These are phyloP conservation scores for Allobates femoralis DNA, from an alignment of 2,797 vertebrate species.

Conservation along the genomic window DNA sequence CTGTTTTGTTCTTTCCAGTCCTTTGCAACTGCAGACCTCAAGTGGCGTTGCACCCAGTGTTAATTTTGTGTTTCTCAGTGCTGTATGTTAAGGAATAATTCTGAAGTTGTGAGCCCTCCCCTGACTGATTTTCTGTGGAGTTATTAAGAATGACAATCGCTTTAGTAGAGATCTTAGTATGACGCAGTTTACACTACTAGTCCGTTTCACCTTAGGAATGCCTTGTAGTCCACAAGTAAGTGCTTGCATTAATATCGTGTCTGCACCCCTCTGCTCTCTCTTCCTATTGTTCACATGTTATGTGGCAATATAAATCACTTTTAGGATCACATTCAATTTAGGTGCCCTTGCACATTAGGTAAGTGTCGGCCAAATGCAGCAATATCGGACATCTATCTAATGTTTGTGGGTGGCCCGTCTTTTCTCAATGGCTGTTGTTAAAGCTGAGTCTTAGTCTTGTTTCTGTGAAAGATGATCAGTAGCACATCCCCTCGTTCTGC, in stretches of 20 bases:
- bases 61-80: constrained; percentile 16
- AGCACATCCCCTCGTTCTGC: too few relatives aligned
- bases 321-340: background rate
- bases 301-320: background rate
- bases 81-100: constrained; percentile 6
- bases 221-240: background rate
- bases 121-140: background rate
- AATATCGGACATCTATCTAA: background rate
- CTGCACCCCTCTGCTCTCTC: background rate
- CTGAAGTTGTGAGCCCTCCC: background rate
- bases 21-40: constrained; percentile 1
- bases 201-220: background rate
- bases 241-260: background rate
- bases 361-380: background rate
- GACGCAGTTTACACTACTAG: background rate
- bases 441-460: background rate
- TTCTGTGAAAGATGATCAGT: too few relatives aligned
- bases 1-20: constrained; percentile 18
- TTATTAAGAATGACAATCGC: background rate
- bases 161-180: background rate
- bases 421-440: too few relatives aligned
- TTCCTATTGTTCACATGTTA: background rate
- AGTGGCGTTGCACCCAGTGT: constrained; percentile 34
- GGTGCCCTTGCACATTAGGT: background rate
- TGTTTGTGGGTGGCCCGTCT: background rate